Base-by-base conservation (phyloP, 2,888 invertebrate species). In the Chromoteleia sp. region DNA sequence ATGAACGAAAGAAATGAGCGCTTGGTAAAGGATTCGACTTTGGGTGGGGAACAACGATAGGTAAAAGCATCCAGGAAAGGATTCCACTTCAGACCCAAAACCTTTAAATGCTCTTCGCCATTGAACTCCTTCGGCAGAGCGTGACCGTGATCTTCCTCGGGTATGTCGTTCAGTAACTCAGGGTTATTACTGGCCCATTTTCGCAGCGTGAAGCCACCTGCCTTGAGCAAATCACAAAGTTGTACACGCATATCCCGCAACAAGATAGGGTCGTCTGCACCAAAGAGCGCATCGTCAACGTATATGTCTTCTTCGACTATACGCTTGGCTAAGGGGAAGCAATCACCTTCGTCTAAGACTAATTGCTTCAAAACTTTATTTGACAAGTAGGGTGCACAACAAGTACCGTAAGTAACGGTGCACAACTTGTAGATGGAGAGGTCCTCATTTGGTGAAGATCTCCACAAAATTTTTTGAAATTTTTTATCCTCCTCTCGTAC, bases 111-210 rank as follows among this genome's bases (percentile, higher is more conserved):
- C 12, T 59, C 21, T 1, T 39, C 39, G 1, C n/a, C 36, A 1
- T 0, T 10, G 10, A 36, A 36, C 1, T 8, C 36, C n/a, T 36
- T 36, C 2, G 8, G 10, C 0, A 36, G 36, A n/a, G 36, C 36
- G 36, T 10, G 52, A 21, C 59, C 59, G 21, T 41, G 39, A 33
- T 59, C 25, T 14, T 19, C 10, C 10, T 59, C 59, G 2, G 19
- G 39, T 14, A 59, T 59, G 6, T 59, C 59, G 12, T 7, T 7
- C 8, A 59, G 2, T 0, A 59, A n/a, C 0, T 8, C 4, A 19
- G 59, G 21, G 2, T 25, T 8, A n/a, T 59, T 59, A 12, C 59
- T 59, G 59, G 41, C 59, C 59, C 59, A 59, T n/a, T 59, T 59
- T n/a, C 12, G 59, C 0, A 59, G 21, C 56, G 39, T 14, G 29